A percentile compares a stretch with the other conserved stretches of the same genome.
These are phyloP conservation scores for Helogale parvula DNA, from an alignment of 2,113 vertebrate species.

Conservation along the genomic window DNA sequence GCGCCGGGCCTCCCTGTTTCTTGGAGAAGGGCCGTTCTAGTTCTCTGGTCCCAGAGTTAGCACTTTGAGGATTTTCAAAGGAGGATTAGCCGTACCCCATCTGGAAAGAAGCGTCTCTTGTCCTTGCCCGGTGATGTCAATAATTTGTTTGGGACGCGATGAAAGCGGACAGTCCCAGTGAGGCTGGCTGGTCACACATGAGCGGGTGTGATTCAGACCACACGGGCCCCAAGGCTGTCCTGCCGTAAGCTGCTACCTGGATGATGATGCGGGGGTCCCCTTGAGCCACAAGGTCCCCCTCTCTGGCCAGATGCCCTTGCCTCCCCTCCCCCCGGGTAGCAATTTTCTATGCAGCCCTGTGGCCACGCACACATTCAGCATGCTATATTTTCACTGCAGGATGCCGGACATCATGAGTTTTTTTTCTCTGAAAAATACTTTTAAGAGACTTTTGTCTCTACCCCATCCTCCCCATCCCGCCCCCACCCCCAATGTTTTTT, in stretches of 20 bases:
- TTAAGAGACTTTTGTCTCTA: background rate
- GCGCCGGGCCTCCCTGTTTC: background rate
- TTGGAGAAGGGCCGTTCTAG: background rate
- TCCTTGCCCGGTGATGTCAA: background rate
- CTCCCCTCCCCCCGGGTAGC: background rate
- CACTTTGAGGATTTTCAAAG: constrained; percentile 39
- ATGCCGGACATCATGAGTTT: background rate
- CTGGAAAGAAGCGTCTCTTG: background rate
- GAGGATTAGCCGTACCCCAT: background rate
- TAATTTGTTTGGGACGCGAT: background rate
- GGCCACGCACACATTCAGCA: background rate
- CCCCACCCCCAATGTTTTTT: background rate
- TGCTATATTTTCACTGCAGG: background rate
- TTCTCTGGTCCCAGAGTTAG: background rate
- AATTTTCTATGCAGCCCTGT: accelerated
- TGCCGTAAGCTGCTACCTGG: background rate
- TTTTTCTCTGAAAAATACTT: background rate
- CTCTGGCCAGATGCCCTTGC: accelerated
- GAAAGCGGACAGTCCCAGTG: background rate
- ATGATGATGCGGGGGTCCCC: too few relatives aligned
- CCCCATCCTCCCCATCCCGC: accelerated
- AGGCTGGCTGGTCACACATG: background rate
- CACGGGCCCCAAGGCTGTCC: background rate
- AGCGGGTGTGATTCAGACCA: background rate
- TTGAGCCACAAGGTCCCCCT: background rate